Conservation (phyloP, 1,140 invertebrate genomes). For the Hyphantria cunea region DNA sequence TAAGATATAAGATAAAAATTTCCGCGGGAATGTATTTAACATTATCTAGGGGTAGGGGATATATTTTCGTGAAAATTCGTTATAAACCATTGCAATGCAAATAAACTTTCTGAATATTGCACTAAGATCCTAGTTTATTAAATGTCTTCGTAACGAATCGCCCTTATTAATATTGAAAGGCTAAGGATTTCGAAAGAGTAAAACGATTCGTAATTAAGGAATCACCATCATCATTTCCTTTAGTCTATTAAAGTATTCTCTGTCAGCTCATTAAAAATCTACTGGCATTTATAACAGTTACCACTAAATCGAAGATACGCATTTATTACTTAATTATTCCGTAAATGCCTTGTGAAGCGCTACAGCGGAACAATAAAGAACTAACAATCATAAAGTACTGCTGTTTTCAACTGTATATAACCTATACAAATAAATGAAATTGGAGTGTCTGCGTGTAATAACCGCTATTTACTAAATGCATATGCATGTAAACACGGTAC, state of each 20-base stretch:
- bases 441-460: neutral
- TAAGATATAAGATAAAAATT: conserved; percentile 14
- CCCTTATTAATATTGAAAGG: conserved; percentile 25
- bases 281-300: no score
- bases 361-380: neutral
- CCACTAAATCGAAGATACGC: no score
- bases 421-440: conserved; percentile 7
- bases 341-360: neutral
- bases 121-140: conserved; percentile 28
- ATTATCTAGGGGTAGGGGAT: conserved; percentile 2
- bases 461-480: neutral
- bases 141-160: conserved; percentile 20
- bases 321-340: no score
- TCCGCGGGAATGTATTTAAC: no score
- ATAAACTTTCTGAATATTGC: no score
- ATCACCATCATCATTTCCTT: no score
- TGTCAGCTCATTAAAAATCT: neutral
- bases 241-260: no score
- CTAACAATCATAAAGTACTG: conserved; percentile 12
- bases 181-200: no score
- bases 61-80: conserved; percentile 28
- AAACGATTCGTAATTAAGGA: no score
- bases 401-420: conserved; percentile 1
- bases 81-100: no score
- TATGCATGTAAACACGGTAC: no score